Evolutionary conservation across 2,797 vertebrate genomes (phyloP), one percentile per base, ranked within the genome.

Genomic region (Dipus sagitta): DNA sequence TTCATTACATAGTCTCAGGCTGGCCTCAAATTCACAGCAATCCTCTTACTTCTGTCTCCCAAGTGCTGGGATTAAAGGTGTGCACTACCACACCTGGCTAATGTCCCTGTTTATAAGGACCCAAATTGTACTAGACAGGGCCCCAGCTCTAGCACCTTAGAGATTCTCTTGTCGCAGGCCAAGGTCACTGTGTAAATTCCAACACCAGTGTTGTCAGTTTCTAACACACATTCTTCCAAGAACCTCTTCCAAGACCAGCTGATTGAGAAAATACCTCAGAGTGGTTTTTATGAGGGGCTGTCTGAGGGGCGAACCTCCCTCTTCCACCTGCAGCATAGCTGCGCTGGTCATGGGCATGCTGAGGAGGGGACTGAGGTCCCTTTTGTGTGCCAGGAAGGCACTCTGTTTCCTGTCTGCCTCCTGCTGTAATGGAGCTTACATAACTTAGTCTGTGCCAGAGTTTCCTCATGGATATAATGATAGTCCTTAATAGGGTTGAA

Each of bases 261-360:
- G 32, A 24, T 42, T 64, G 32, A 11, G 72, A 28, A 24, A 21
- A 47, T 42, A 10, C 54, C 9, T 21, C 47, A 20, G 4, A 3
- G 3, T 30, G 58, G 54, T 9, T 42, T 30, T 77, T 26, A 14
- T 2, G 6, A 68, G 76, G 30, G 5, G 26, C 24, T 21, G 2
- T 11, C 6, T 15, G 6, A 23, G 4, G 8, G 3, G 26, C 0
- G 17, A 11, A 15, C 17, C 18, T 38, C 58, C 65, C 15, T 74
- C 60, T 38, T 10, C 54, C 6, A 14, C 13, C 24, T 4, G 15
- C 3, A 38, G 28, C 3, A 2, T 12, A n/a, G 85, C 81, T 30
- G 20, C 21, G 72, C 24, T 5, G 9, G 4, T 1, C 24, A 64
- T 24, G 62, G 34, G 4, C 0, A 0, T 4, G 24, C 8, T 38